phyloP scores from a whole-genome alignment of 2,113 vertebrate genomes.

The Chionis minor region DNA sequence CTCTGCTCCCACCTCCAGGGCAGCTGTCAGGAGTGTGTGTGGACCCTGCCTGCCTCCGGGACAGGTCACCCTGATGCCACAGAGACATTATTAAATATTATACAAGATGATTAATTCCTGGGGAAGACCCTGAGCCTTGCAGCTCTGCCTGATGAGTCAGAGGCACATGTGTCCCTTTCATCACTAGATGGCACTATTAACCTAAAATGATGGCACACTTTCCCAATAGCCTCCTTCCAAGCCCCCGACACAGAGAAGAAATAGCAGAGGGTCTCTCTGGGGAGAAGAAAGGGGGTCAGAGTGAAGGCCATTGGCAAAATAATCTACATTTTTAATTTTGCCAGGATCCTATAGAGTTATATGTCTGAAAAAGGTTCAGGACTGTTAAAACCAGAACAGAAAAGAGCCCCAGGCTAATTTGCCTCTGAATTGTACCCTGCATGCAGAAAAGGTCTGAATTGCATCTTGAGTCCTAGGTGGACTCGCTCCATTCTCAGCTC shows the following conservation, averaged over 20 bases:
- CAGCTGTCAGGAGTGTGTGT: not conserved
- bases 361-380: not conserved
- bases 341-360: not conserved
- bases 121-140: not conserved
- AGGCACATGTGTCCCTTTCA: not conserved
- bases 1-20: not conserved
- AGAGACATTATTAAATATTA: not conserved
- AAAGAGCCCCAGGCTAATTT: not conserved
- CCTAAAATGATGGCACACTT: not conserved
- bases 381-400: not conserved
- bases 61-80: not conserved
- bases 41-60: not conserved
- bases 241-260: not conserved
- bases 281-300: too few species aligned
- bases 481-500: not conserved
- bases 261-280: not conserved
- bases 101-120: not conserved
- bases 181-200: slow-evolving; percentile 60
- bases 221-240: not conserved
- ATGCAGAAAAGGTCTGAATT: not conserved
- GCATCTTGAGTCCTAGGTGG: not conserved
- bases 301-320: not conserved
- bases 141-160: not conserved
- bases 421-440: not conserved
- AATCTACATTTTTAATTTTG: not conserved